Evolutionary conservation across 2,797 vertebrate species (phyloP).

Genomic region (Tokudaia muenninki): DNA sequence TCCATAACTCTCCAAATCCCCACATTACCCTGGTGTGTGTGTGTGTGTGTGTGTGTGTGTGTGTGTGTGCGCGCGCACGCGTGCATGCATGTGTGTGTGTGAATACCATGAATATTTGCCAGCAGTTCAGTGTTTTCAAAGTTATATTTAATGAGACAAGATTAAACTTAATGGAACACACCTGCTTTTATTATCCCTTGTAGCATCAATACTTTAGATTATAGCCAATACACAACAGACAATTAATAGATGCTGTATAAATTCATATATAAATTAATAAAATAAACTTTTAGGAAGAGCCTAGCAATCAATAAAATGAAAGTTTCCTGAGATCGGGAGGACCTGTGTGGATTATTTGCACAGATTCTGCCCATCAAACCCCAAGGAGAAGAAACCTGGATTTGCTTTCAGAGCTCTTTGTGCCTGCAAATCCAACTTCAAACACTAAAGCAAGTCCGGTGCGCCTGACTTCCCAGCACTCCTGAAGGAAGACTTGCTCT

Average conservation of each 20-base stretch:
- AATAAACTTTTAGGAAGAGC: not conserved
- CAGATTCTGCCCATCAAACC: not conserved
- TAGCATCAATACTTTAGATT: not conserved
- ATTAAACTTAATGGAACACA: not conserved
- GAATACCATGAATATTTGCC: not conserved
- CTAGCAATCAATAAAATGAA: not conserved
- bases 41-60: not conserved
- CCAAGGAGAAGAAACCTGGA: not conserved
- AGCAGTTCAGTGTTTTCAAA: not conserved
- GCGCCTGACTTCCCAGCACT: not conserved
- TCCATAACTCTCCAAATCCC: not conserved
- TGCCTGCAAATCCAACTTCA: not conserved
- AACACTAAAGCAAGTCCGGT: not conserved
- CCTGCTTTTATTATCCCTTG: not conserved
- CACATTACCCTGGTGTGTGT: not conserved
- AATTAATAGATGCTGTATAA: not conserved
- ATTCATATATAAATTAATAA: constrained; percentile 21
- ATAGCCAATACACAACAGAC: not conserved
- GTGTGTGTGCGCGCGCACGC: rapidly evolving
- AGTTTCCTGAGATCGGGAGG: not conserved
- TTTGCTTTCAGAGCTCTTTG: not conserved
- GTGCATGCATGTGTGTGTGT: rapidly evolving
- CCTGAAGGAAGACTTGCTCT: not conserved
- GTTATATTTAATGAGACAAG: not conserved
- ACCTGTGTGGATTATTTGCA: not conserved